Conservation (phyloP, 2,113 vertebrate genomes). For the Phodopus roborovskii region DNA sequence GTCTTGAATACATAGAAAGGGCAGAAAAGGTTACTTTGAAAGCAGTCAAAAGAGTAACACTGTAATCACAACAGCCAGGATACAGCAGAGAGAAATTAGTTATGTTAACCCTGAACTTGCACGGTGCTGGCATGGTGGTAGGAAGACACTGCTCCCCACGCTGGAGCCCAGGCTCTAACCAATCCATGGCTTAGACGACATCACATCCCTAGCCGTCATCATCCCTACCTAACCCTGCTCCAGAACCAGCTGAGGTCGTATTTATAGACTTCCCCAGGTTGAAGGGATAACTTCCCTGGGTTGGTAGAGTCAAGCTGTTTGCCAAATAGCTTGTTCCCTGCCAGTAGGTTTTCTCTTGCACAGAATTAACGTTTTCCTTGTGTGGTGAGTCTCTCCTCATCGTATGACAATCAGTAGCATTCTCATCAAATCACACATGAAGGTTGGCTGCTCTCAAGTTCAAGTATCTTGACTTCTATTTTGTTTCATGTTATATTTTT, state of each 20-base stretch:
- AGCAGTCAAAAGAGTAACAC: conserved; percentile 73
- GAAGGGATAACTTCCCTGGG: not conserved
- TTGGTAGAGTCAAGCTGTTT: not conserved
- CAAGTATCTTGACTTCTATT: not conserved
- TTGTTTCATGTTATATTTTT: not conserved
- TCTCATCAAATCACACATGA: not conserved
- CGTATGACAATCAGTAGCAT: not conserved
- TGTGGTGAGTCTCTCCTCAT: not conserved
- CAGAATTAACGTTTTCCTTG: not conserved
- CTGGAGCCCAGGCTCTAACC: not conserved
- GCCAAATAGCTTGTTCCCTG: not conserved
- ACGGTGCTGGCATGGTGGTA: not conserved
- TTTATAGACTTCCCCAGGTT: not conserved
- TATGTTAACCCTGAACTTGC: conserved; percentile 62
- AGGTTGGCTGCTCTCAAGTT: not conserved
- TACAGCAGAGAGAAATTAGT: conserved; percentile 65
- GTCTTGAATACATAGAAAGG: conserved; percentile 52
- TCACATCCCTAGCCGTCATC: no score
- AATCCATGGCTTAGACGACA: not conserved
- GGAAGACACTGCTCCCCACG: not conserved
- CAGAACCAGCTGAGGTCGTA: rapidly evolving
- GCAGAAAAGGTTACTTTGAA: conserved; percentile 74
- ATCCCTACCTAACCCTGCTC: not conserved
- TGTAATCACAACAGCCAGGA: conserved; percentile 67
- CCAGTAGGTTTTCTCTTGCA: not conserved